phyloP scores from a whole-genome alignment of 1,140 invertebrate species.

The Drosophila cardini region DNA sequence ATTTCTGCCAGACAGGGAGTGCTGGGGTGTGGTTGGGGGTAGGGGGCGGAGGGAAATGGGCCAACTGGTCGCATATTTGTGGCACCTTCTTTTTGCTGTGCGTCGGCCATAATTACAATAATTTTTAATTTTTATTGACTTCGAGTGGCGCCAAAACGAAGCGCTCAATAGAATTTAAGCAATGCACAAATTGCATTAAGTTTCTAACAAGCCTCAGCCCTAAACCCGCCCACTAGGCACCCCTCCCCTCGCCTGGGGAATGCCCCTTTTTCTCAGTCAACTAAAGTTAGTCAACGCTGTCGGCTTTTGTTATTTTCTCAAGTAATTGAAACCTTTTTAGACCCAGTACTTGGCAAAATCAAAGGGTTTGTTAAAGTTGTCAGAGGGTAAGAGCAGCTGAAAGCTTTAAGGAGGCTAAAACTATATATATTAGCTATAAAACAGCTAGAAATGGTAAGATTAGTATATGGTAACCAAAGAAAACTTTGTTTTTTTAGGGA shows the following conservation, averaged over 20 bases:
- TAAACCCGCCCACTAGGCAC: neutral
- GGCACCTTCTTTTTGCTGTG: slow-evolving; percentile 52
- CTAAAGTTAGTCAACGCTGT: slow-evolving; percentile 10
- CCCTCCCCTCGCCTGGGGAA: neutral
- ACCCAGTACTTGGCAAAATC: too few relatives aligned
- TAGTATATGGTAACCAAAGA: too few relatives aligned
- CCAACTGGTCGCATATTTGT: slow-evolving; percentile 48
- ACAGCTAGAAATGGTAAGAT: too few relatives aligned
- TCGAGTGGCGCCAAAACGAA: slow-evolving; percentile 60
- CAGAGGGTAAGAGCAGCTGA: too few relatives aligned
- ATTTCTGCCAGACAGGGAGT: neutral
- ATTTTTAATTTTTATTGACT: slow-evolving; percentile 52
- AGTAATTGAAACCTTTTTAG: slow-evolving; percentile 70
- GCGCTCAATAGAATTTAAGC: slow-evolving; percentile 51
- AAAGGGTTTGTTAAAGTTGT: too few relatives aligned
- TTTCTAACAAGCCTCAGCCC: neutral
- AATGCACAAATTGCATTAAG: slow-evolving; percentile 22
- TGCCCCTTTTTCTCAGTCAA: neutral
- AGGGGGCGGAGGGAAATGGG: slow-evolving; percentile 5
- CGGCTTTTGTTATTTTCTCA: slow-evolving; percentile 35
- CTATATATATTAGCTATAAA: too few relatives aligned
- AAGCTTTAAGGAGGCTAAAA: too few relatives aligned
- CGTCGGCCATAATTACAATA: slow-evolving; percentile 49
- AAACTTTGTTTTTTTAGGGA: too few relatives aligned
- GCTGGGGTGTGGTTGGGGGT: neutral